Base-by-base conservation (phyloP, 2,888 invertebrate genomes). In the Unio pictorum region DNA sequence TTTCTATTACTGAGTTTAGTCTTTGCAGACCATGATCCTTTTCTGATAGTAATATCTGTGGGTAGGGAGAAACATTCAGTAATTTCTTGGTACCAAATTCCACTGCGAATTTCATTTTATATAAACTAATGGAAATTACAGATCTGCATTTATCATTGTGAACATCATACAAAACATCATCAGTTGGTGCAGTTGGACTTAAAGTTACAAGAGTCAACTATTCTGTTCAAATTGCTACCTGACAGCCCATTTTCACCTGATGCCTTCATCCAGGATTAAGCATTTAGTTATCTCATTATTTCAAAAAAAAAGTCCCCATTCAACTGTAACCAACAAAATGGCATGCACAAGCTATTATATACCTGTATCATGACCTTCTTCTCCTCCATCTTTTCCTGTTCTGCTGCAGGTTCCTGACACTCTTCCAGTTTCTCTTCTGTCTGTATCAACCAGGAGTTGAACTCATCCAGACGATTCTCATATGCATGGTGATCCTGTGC, bases 401-500 rank as follows among this genome's bases (percentile, higher is more conserved):
- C 95, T 81, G 94, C 94, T 0, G 96, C 95, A 75, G 95, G 93
- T 84, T 95, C 94, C 64, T 93, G 93, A 81, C 96, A 96, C 83
- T 95, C 94, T 0, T 90, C 93, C 62, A 98, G 92, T 86, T 96
- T 96, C 81, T 96, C 96, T 34, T 95, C 93, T 0, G 96, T 96
- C 75, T 95, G 93, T 82, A 95, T 95, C 45, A 97, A 93, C 96
- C 97, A 97, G 85, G 96, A 95, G 86, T 96, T 95, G 84, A 96
- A 97, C 90, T 98, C 98, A 87, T 95, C 95, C 84, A 95, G 95
- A 18, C 97, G 91, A 11, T 95, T 94, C 81, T 95, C 95, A 88
- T 97, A 97, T 89, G 97, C 96, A 89, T 97, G 96, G 89, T 98
- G 98, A 91, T 98, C 98, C 60, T 83, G 82, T 5, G 96, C 96